Percentiles rank a stretch among this genome's conserved stretches.
Conservation (phyloP, 2,797 vertebrate species). For the Anas bahamensis region DNA sequence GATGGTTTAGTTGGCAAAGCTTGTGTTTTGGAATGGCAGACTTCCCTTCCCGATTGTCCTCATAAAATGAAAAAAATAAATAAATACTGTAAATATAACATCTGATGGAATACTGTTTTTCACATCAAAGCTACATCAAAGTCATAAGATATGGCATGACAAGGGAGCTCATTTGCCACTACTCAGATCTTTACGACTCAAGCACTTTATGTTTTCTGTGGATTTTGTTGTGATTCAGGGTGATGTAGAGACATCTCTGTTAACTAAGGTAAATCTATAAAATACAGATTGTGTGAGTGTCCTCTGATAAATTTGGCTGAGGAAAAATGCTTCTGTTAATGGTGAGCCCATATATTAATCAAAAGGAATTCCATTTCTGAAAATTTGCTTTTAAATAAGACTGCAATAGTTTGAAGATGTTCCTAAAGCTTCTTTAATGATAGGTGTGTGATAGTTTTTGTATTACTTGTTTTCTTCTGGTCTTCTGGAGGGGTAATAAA, state of each 20-base stretch:
- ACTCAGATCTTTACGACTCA: not conserved
- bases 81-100: not conserved
- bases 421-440: not conserved
- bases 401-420: not conserved
- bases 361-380: not conserved
- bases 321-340: not conserved
- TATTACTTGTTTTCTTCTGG: not conserved
- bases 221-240: not conserved
- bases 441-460: not conserved
- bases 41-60: not conserved
- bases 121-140: not conserved
- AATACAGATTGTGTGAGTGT: not conserved
- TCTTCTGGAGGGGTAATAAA: not conserved
- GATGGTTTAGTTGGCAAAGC: not conserved
- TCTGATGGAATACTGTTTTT: not conserved
- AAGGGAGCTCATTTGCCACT: constrained; percentile 22
- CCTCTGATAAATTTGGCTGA: not conserved
- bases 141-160: not conserved
- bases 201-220: not conserved
- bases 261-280: not conserved
- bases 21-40: not conserved
- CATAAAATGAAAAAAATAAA: not conserved
- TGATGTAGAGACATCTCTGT: not conserved
- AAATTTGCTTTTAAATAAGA: not conserved
- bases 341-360: not conserved